Evolutionary conservation across 2,113 vertebrate species (phyloP), one percentile per base, ranked within the genome.

Genomic region (Melospiza melodia): DNA sequence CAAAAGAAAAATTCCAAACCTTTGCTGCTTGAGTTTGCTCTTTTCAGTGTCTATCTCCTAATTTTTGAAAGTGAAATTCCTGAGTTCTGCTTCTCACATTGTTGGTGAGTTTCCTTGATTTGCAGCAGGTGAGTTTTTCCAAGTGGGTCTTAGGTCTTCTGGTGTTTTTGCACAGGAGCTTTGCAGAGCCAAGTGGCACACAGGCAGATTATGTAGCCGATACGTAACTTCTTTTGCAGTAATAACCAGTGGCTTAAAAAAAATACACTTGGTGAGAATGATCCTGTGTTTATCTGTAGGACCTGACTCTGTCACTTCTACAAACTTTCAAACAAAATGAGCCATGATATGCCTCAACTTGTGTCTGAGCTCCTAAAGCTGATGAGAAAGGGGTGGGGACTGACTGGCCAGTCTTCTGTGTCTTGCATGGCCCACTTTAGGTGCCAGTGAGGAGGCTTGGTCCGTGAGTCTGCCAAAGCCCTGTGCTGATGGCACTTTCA

Each of bases 361-460:
- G 24, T 30, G 27, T 51, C 44, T 69, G 55, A 84, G 65, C 55
- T 81, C 52, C 65, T 66, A 31, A 58, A 4, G 51, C 78, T 81
- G 59, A 12, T 48, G 41, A 22, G 62, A 46, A 22, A 46, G 19
- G 37, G 21, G 24, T 74, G 25, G 59, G 27, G 63, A 9, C 4
- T 62, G 73, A 71, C 49, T 19, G 21, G 13, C 27, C 23, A 25
- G 9, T 13, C 6, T 3, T 15, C 24, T 33, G 27, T 19, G 10
- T 15, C 57, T 20, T 12, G 7, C 43, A 17, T 7, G 14, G n/a
- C 51, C 37, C 27, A 12, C 1, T 8, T 24, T 30, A 6, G 0
- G 0, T 22, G 49, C 41, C 15, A 31, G 22, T 21, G 2, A 71
- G 11, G 9, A 69, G 46, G 28, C 61, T 87, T 16, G 7, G 22